Evolutionary conservation across 2,888 invertebrate species (phyloP).

Genomic region (Apoda limacodes): DNA sequence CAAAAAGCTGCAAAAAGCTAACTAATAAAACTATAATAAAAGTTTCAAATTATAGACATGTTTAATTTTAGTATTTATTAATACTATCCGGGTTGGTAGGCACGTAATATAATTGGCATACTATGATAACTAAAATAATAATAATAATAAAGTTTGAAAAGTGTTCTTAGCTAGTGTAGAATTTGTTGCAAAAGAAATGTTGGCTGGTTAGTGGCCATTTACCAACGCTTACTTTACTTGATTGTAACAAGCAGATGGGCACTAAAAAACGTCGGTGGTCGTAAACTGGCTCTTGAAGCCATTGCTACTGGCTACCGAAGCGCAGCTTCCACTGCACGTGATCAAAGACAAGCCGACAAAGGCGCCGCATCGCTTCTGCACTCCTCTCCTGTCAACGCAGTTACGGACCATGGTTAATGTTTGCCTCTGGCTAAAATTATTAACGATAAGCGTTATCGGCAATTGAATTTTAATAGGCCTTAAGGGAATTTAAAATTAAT

Average conservation of each 20-base stretch:
- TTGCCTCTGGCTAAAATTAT: constrained; percentile 53
- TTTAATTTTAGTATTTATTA: too few relatives aligned
- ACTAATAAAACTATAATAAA: too few relatives aligned
- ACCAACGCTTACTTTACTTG: constrained; percentile 45
- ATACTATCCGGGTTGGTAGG: too few relatives aligned
- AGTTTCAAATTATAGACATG: too few relatives aligned
- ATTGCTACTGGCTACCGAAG: constrained; percentile 58
- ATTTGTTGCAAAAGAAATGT: too few relatives aligned
- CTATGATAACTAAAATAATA: too few relatives aligned
- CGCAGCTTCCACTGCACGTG: too few relatives aligned
- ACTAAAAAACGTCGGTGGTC: constrained; percentile 55
- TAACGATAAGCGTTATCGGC: constrained; percentile 48
- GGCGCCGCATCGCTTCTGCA: constrained; percentile 40
- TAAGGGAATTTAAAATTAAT: too few relatives aligned
- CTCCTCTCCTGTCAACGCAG: constrained; percentile 58
- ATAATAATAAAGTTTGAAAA: too few relatives aligned
- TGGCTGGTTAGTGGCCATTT: constrained; percentile 34
- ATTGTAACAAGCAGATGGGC: constrained; percentile 47
- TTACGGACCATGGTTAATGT: constrained; percentile 49
- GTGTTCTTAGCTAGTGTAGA: too few relatives aligned
- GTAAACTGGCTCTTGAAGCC: constrained; percentile 58
- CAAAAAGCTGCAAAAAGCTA: too few relatives aligned
- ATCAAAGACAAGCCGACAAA: constrained; percentile 54
- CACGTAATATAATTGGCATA: too few relatives aligned
- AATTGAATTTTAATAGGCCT: constrained; percentile 48